Evolutionary conservation across 2,113 vertebrate species (phyloP).

Genomic region (Phainopepla nitens): DNA sequence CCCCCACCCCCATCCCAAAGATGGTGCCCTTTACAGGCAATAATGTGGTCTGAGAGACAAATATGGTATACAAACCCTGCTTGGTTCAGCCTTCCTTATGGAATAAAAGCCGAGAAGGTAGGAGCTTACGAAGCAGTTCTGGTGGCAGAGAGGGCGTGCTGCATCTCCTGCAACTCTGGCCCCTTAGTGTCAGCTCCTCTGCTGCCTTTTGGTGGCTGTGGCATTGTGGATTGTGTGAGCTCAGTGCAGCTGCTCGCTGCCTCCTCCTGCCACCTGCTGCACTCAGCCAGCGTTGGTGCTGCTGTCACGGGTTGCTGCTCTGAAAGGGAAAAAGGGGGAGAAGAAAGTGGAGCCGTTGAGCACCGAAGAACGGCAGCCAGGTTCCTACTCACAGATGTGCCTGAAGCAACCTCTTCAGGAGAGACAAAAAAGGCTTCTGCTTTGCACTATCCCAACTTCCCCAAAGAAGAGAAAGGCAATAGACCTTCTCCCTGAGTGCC

Average conservation of each 20-base stretch:
- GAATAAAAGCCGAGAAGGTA: neutral
- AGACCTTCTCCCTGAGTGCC: neutral
- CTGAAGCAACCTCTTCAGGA: neutral
- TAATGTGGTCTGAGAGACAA: neutral
- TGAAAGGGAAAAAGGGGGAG: neutral
- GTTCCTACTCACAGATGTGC: neutral
- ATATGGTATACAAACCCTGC: neutral
- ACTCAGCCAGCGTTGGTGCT: neutral
- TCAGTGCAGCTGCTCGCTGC: neutral
- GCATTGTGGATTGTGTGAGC: no score
- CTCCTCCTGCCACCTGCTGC: neutral
- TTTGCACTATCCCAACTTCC: neutral
- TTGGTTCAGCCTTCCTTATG: neutral
- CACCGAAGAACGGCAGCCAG: fast-evolving
- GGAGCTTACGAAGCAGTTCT: neutral
- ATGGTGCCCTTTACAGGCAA: neutral
- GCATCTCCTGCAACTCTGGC: neutral
- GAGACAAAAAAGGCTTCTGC: neutral
- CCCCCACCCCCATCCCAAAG: no score
- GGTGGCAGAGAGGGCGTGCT: neutral
- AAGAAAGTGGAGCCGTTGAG: no score
- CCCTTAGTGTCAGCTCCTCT: neutral
- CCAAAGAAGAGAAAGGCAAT: neutral
- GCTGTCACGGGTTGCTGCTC: neutral
- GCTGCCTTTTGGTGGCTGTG: neutral